Conservation (phyloP, 2,797 vertebrate species). For the Streptopelia turtur region DNA sequence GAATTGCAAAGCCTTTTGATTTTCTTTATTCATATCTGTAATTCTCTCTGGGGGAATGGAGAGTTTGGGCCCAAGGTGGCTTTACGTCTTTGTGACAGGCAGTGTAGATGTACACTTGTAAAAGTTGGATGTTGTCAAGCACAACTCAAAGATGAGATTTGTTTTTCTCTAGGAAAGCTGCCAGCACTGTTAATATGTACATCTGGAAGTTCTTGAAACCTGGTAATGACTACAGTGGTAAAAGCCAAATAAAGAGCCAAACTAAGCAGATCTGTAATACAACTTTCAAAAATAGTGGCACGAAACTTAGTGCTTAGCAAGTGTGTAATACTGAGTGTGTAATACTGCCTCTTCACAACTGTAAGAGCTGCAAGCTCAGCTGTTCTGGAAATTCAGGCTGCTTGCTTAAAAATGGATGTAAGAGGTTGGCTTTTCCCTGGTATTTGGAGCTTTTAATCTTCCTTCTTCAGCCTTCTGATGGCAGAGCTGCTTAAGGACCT, state of each 20-base stretch:
- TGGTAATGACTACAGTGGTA: not conserved
- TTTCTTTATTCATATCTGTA: not conserved
- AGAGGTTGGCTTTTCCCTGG: not conserved
- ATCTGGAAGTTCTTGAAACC: slow-evolving; percentile 2
- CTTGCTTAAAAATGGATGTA: not conserved
- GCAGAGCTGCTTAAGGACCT: not conserved
- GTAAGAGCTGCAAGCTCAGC: not conserved
- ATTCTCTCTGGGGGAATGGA: not conserved
- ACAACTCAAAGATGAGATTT: not conserved
- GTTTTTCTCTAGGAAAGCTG: slow-evolving; percentile 11
- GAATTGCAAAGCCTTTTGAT: slow-evolving; percentile 22
- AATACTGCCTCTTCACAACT: not conserved
- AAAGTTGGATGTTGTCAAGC: not conserved
- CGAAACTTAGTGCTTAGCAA: not conserved
- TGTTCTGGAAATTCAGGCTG: not conserved
- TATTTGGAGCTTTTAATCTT: not conserved
- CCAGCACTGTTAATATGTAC: not conserved
- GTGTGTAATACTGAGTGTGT: not conserved
- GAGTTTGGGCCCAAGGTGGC: not conserved
- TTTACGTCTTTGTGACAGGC: not conserved
- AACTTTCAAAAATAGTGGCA: not conserved
- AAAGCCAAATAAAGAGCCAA: not conserved
- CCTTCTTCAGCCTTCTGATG: not conserved
- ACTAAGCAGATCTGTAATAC: not conserved
- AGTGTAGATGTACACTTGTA: not conserved